phyloP scores from a whole-genome alignment of 2,113 vertebrate genomes.

The Sander vitreus region DNA sequence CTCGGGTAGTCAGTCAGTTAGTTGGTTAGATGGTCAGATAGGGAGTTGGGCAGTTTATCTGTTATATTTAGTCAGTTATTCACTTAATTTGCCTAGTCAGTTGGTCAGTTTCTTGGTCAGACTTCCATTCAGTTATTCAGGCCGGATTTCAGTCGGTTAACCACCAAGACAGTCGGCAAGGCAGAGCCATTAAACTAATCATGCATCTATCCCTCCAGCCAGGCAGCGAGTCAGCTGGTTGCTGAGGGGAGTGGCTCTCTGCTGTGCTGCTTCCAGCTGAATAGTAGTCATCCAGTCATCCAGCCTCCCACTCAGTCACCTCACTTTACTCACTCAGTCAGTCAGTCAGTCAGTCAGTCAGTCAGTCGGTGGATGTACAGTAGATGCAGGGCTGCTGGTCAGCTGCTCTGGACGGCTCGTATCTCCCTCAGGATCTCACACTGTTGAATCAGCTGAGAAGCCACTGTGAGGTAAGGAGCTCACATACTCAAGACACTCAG shows the following conservation, averaged over 20 bases:
- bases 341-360: neutral
- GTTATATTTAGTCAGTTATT: neutral
- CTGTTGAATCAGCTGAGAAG: conserved; percentile 65
- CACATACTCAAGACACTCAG: neutral
- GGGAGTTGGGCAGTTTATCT: neutral
- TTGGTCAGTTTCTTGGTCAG: neutral
- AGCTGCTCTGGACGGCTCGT: conserved; percentile 51
- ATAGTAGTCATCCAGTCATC: conserved; percentile 5
- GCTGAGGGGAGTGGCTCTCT: conserved; percentile 59
- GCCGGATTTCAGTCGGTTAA: neutral
- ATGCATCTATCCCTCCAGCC: conserved; percentile 49
- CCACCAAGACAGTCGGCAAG: neutral
- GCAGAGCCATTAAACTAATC: conserved; percentile 28
- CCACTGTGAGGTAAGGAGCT: conserved; percentile 66
- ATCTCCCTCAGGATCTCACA: conserved; percentile 61
- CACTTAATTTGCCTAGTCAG: neutral
- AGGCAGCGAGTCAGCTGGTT: conserved; percentile 69
- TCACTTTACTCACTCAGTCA: neutral
- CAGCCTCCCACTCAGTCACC: neutral
- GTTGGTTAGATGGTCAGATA: neutral
- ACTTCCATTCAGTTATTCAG: neutral
- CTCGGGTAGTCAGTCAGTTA: neutral
- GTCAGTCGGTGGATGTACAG: conserved; percentile 21
- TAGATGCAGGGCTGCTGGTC: conserved; percentile 65
- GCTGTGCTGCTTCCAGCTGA: conserved; percentile 58